Evolutionary conservation across 2,797 vertebrate species (phyloP), one percentile per base, ranked within the genome.

Genomic region (Sebastes matsubarae): DNA sequence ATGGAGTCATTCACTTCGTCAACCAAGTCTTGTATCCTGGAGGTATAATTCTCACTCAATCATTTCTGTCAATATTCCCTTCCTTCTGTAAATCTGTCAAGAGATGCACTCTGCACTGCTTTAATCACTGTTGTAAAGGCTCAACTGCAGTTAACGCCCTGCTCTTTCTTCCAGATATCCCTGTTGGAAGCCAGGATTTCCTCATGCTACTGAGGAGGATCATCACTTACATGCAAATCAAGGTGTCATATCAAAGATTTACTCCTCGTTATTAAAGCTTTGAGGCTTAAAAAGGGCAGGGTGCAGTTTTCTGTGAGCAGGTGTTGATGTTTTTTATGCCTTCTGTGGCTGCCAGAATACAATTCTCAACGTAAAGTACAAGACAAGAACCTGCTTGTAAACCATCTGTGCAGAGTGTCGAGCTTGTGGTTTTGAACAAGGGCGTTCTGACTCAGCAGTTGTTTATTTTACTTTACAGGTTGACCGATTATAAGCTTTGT

Each of bases 1-100:
- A 99, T 60, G 99, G 99, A 83, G 99, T 98, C 1, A 85, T 99
- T 93, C 98, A 99, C 72, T 94, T 97, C 3, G 82, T 98, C 34
- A 94, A 98, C 84, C 96, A 95, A 58, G 93, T 99, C 16, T 93
- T 99, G 20, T 99, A 98, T 83, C 98, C 99, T 54, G 95, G 90
- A 95, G 98, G 99, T 99, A 82, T 65, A 83, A 86, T 42, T 66
- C 79, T 58, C 22, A 55, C 42, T 36, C 20, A 5, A 1, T 59
- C 16, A 22, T 6, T 12, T 22, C 25, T 79, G 12, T 52, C 69
- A 60, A 46, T 55, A 61, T 50, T 70, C 34, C 16, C 32, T 36
- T 65, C 1, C 20, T 60, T 68, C 67, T 71, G 32, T 81, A 69
- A 84, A 84, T 70, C 63, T 83, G 68, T 78, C 81, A 67, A 58